These are phyloP conservation scores for Procavia capensis DNA, from an alignment of 2,113 vertebrate genomes.

Conservation along the genomic window DNA sequence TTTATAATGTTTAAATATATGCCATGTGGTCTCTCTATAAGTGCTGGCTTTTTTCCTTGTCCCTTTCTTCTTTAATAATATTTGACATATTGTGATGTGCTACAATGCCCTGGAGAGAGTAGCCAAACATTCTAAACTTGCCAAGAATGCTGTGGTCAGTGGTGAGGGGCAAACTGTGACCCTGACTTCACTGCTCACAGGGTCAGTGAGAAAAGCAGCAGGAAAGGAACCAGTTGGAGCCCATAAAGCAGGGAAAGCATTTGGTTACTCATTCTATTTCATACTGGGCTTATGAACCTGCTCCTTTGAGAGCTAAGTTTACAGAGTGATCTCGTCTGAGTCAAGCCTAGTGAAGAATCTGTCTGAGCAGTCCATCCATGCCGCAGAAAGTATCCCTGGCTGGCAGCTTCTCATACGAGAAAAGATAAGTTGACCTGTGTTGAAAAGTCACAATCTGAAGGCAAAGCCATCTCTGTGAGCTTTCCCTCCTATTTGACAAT, in stretches of 20 bases:
- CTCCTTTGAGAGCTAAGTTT: background rate
- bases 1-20: slow-evolving; percentile 17
- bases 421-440: background rate
- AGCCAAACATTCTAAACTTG: background rate
- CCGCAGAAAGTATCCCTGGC: background rate
- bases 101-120: background rate
- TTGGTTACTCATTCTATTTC: background rate
- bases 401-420: background rate
- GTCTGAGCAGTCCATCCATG: background rate
- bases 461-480: background rate
- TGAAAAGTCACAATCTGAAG: background rate
- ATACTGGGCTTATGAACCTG: background rate
- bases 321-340: background rate
- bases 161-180: background rate
- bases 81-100: background rate
- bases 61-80: background rate
- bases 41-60: background rate
- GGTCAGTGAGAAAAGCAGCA: background rate
- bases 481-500: background rate
- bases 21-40: background rate
- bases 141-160: background rate
- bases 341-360: background rate
- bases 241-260: background rate
- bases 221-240: background rate
- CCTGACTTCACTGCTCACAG: background rate